These are phyloP conservation scores for Notolabrus celidotus DNA, from an alignment of 2,797 vertebrate species.

Conservation along the genomic window DNA sequence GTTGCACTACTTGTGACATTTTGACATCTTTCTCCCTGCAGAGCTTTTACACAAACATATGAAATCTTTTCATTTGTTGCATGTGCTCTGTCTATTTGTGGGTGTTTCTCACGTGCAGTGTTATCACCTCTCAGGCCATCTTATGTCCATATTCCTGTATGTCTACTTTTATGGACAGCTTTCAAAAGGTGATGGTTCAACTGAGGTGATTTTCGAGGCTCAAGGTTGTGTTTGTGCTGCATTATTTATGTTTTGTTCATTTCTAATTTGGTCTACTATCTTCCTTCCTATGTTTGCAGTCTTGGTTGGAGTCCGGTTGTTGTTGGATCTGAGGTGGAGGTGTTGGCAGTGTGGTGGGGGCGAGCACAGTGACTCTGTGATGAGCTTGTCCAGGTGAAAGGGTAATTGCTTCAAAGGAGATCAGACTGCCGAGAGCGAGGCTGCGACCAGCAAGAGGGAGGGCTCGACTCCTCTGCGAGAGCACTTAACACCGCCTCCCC, in stretches of 20 bases:
- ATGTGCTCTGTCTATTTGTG: background rate
- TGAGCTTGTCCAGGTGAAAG: conserved; percentile 89
- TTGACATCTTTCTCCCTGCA: background rate
- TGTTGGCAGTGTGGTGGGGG: conserved; percentile 19
- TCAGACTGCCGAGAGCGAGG: conserved; percentile 73
- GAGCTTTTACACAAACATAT: background rate
- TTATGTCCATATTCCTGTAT: background rate
- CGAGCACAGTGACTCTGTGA: conserved; percentile 70
- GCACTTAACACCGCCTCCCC: conserved; percentile 81
- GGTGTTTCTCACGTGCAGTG: background rate
- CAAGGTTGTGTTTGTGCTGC: background rate
- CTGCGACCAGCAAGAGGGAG: conserved; percentile 71
- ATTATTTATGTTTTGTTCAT: conserved; percentile 1
- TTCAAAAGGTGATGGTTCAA: background rate
- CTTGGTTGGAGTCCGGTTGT: conserved; percentile 40
- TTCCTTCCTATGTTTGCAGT: conserved; percentile 9
- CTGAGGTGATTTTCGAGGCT: background rate
- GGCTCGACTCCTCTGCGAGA: conserved; percentile 77
- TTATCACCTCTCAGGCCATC: background rate
- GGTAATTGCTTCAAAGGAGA: conserved; percentile 93
- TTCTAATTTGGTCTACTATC: conserved; percentile 8
- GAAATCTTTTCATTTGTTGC: background rate
- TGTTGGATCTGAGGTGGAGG: background rate
- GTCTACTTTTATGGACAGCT: too few species aligned
- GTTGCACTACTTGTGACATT: too few species aligned